Conservation (phyloP, 2,888 invertebrate genomes). For the Philhelius pedissequus region DNA sequence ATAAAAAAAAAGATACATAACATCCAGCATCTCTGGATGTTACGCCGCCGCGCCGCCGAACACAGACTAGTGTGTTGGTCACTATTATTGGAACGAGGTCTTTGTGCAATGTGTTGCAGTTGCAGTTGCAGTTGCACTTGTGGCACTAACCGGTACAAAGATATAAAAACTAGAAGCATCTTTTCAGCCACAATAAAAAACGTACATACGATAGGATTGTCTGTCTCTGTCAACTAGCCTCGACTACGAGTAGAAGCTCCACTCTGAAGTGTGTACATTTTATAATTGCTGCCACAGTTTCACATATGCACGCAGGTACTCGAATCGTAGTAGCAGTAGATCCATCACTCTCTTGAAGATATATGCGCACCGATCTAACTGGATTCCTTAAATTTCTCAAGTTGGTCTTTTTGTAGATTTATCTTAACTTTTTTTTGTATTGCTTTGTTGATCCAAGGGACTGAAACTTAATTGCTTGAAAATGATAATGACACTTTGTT, state of each 20-base stretch:
- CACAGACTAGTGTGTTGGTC: slow-evolving; percentile 17
- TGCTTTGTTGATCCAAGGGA: slow-evolving; percentile 13
- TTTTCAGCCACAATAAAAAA: neutral
- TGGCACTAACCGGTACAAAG: slow-evolving; percentile 18
- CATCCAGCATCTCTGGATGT: slow-evolving; percentile 1
- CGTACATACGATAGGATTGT: neutral
- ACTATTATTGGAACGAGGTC: slow-evolving; percentile 66
- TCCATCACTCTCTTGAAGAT: slow-evolving; percentile 28
- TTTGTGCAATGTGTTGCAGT: slow-evolving; percentile 29
- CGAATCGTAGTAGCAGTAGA: slow-evolving; percentile 33
- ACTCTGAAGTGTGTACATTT: slow-evolving; percentile 14
- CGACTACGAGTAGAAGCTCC: neutral
- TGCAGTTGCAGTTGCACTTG: slow-evolving; percentile 23
- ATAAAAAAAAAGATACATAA: slow-evolving; percentile 7
- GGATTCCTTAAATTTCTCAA: slow-evolving; percentile 34
- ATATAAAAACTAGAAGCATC: slow-evolving; percentile 20
- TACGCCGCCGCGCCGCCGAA: too few species aligned
- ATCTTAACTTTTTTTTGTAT: neutral
- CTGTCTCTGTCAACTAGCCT: neutral
- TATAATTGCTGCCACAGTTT: slow-evolving; percentile 39
- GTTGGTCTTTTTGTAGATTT: neutral
- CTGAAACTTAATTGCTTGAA: slow-evolving; percentile 39
- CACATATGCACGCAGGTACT: too few species aligned
- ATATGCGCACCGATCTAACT: slow-evolving; percentile 44
- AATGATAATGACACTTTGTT: slow-evolving; percentile 49